These are phyloP conservation scores for Popillia japonica DNA, from an alignment of 1,140 invertebrate genomes.

Conservation along the genomic window DNA sequence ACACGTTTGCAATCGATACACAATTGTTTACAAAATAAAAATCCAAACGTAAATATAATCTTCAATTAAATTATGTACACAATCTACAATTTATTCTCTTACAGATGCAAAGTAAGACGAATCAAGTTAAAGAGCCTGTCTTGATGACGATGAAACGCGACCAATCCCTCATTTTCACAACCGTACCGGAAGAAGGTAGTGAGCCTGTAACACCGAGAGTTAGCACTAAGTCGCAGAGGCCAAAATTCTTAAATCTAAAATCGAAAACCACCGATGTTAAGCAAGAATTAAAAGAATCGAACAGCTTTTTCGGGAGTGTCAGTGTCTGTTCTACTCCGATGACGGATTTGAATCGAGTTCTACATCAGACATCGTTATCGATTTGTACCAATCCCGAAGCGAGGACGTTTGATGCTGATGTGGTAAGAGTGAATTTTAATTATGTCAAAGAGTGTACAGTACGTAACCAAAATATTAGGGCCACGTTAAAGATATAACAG, in stretches of 20 bases:
- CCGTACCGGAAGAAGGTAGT: conserved; percentile 77
- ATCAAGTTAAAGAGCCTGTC: conserved; percentile 58
- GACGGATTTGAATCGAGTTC: conserved; percentile 70
- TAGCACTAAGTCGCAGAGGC: conserved; percentile 52
- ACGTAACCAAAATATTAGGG: too few species aligned
- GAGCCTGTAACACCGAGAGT: conserved; percentile 56
- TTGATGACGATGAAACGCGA: conserved; percentile 73
- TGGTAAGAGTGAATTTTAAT: background rate
- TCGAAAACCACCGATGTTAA: conserved; percentile 54
- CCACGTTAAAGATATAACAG: too few species aligned
- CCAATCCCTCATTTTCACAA: conserved; percentile 78
- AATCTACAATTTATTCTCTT: background rate
- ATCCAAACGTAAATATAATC: conserved; percentile 44
- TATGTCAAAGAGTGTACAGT: too few species aligned
- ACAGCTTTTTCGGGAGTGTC: conserved; percentile 66
- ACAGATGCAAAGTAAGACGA: background rate
- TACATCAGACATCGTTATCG: conserved; percentile 74
- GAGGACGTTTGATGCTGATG: conserved; percentile 44
- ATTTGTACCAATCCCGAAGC: conserved; percentile 71
- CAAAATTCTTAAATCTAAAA: conserved; percentile 61
- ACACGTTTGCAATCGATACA: conserved; percentile 42
- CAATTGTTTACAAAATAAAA: conserved; percentile 49
- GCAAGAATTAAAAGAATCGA: conserved; percentile 41
- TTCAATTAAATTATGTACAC: conserved; percentile 29
- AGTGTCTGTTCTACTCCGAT: conserved; percentile 79